A percentile compares a stretch with the other conserved stretches of the same genome.
These are phyloP conservation scores for Mesitornis unicolor DNA, from an alignment of 2,113 vertebrate species.

Conservation along the genomic window DNA sequence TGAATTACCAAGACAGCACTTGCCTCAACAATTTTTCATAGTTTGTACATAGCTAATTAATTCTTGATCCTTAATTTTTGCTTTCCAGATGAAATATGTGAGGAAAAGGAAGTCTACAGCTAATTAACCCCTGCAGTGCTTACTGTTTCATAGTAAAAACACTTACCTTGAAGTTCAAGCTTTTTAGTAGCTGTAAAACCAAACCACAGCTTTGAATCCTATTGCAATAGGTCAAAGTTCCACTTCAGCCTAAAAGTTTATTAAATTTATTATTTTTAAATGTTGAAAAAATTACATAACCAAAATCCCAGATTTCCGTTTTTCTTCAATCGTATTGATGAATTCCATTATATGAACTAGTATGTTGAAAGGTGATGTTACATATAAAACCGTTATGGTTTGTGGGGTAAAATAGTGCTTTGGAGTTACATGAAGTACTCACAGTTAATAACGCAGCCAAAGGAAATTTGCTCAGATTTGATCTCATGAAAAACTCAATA, in stretches of 20 bases:
- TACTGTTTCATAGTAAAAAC: not conserved
- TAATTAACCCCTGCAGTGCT: conserved; percentile 33
- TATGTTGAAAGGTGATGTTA: not conserved
- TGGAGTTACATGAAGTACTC: not conserved
- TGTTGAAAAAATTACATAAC: not conserved
- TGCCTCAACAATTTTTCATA: conserved; percentile 39
- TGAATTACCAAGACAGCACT: conserved; percentile 42
- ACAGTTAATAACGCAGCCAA: not conserved
- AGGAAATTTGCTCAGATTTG: not conserved
- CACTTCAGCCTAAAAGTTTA: not conserved
- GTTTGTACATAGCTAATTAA: conserved; percentile 21
- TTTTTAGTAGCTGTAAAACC: not conserved
- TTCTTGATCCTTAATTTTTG: conserved; percentile 40
- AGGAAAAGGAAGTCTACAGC: conserved; percentile 33
- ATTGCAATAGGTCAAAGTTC: not conserved
- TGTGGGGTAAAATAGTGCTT: not conserved
- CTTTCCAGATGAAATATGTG: conserved; percentile 32
- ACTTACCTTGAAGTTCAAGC: not conserved
- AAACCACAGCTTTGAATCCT: not conserved
- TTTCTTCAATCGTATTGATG: not conserved
- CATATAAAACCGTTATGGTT: not conserved
- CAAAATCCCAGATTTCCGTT: not conserved
- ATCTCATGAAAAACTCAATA: not conserved
- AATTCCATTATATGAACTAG: not conserved
- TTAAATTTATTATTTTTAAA: not conserved